Evolutionary conservation across 2,888 invertebrate species (phyloP), one percentile per base, ranked within the genome.

Genomic region (Tetragonula carbonaria): DNA sequence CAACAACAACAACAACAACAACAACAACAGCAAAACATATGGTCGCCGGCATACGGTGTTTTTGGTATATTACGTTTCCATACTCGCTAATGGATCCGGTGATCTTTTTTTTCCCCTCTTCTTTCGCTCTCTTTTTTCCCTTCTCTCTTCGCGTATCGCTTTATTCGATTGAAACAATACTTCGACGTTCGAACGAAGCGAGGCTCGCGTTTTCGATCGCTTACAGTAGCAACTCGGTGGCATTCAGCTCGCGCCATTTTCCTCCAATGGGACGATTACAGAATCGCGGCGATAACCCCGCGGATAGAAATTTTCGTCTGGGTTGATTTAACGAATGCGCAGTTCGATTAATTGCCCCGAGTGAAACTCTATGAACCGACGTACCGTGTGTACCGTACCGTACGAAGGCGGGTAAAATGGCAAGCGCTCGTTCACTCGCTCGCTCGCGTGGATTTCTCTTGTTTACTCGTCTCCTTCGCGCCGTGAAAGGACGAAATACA

Each of bases 391-490:
- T 38, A 72, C 16, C 23, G n/a, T 23, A 14, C n/a, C 33, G 53
- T 13, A 63, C 71, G 74, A 78, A 74, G 63, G 59, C 57, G 68
- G 51, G 77, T 79, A 67, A 85, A 86, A 86, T 82, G 85, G 80
- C 86, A 80, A 80, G 72, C 62, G 74, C 73, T 45, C 45, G 45
- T 45, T 45, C 45, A 8, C 6, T 38, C 38, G 38, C 38, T 38
- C 38, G 38, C 11, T 45, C 45, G 74, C 77, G 77, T 67, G 66
- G 53, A 84, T 82, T 87, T 82, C 86, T 68, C 82, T 86, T 85
- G 84, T 89, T 82, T 86, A 79, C 80, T 79, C 80, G 80, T 74
- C 82, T 86, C 74, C 81, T 86, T 86, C 76, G 45, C 65, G 59
- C 53, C 23, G 67, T 74, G 70, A 86, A 76, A 88, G 76, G 77